Conservation (phyloP, 2,113 vertebrate species). For the Psephotus haematonotus region DNA sequence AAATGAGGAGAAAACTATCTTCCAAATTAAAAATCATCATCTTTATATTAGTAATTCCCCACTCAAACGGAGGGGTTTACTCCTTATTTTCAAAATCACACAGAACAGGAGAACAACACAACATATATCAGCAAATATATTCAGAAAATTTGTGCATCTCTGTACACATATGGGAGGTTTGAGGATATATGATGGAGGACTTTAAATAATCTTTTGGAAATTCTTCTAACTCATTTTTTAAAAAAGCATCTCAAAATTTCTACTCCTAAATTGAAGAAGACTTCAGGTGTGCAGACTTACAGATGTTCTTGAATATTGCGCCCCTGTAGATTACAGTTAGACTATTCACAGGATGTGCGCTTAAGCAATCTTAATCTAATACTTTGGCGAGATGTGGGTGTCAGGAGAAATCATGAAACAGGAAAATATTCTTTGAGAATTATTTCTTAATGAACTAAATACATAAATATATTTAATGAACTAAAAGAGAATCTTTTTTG, state of each 20-base stretch:
- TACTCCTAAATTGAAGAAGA: background rate
- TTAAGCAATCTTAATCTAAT: background rate
- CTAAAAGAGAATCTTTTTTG: background rate
- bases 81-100: background rate
- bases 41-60: background rate
- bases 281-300: background rate
- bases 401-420: background rate
- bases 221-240: background rate
- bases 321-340: background rate
- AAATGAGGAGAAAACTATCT: background rate
- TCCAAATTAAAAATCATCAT: background rate
- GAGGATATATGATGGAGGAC: background rate
- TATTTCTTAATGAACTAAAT: background rate
- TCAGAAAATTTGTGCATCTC: background rate
- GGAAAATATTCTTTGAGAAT: background rate
- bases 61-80: background rate
- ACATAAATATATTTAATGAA: background rate
- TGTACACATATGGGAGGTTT: background rate
- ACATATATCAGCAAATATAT: background rate
- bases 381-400: background rate
- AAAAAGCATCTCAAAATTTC: background rate
- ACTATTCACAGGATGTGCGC: background rate
- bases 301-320: background rate
- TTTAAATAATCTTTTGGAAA: background rate
- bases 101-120: background rate